These are phyloP conservation scores for Cephus sareptanus DNA, from an alignment of 2,888 invertebrate species.

Conservation along the genomic window DNA sequence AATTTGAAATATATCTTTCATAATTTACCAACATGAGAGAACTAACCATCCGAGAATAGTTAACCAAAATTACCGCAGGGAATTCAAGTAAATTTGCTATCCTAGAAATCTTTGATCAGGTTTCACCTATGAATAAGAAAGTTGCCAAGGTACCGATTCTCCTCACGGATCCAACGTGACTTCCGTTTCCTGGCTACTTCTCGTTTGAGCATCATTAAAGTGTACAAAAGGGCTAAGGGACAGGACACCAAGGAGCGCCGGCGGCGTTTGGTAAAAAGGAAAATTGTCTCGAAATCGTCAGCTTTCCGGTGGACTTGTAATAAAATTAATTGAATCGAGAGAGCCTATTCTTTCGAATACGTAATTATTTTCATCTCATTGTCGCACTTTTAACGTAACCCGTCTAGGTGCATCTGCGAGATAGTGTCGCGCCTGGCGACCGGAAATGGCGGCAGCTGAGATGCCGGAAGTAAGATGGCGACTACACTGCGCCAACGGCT, in stretches of 20 bases:
- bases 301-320: neutral
- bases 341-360: conserved; percentile 23
- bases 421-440: conserved; percentile 21
- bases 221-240: neutral
- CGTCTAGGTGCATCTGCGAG: conserved; percentile 23
- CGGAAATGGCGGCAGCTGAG: conserved; percentile 49
- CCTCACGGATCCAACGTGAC: neutral
- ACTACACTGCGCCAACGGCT: conserved; percentile 22
- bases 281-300: neutral
- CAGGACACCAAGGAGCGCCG: neutral
- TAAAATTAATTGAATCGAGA: conserved; percentile 20
- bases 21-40: conserved; percentile 13
- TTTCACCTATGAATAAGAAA: conserved; percentile 31
- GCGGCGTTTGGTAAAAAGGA: neutral
- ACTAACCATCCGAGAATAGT: conserved; percentile 16
- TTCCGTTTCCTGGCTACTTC: neutral
- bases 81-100: conserved; percentile 27
- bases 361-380: conserved; percentile 36
- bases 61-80: conserved; percentile 28
- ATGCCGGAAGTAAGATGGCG: conserved; percentile 46
- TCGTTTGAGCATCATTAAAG: neutral
- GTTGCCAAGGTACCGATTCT: neutral
- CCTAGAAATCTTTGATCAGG: conserved; percentile 33
- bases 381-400: conserved; percentile 14
- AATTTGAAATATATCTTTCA: neutral